Evolutionary conservation across 2,888 invertebrate species (phyloP), one percentile per base, ranked within the genome.

Genomic region (Polyommatus iphigenia): DNA sequence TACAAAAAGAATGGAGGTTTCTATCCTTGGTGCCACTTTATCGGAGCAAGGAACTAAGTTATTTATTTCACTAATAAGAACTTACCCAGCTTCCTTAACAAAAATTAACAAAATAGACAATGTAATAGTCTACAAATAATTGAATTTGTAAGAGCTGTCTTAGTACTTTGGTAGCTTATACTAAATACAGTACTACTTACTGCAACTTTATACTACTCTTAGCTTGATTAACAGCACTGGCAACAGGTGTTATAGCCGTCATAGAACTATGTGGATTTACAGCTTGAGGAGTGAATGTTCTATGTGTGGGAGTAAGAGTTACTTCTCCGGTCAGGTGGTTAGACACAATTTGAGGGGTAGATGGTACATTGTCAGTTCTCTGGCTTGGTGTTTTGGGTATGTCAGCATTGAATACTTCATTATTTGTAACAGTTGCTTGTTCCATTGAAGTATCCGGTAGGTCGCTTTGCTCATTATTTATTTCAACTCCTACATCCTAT

Each of bases 151-250:
- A 36, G 36, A 36, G 36, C 7, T 36, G 36, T 46, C 3, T 46
- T 10, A 46, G 3, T 46, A 46, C 46, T 46, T 10, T 13, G 46
- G 10, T 3, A 46, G 46, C 18, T 50, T 20, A 59, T n/a, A 59
- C n/a, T 59, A 59, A 8, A 59, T 59, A 20, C n/a, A 59, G 15
- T 67, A 29, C 29, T 67, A 87, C 95, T 92, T 87, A 95, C 95
- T 95, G 96, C 79, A 96, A 85, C 88, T 95, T 95, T 20, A 96
- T 94, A 82, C 95, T 95, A 82, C 94, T 95, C 81, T 94, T 95
- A 3, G 95, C 95, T 87, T 95, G 95, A 84, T 91, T 94, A 6
- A 93, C 91, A 20, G 95, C 95, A 83, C 94, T 91, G 2, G 94
- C 89, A 85, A 93, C 90, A 13, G 94, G 94, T 29, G 95, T 95